Conservation (phyloP, 2,888 invertebrate genomes). For the Orthosia gothica region DNA sequence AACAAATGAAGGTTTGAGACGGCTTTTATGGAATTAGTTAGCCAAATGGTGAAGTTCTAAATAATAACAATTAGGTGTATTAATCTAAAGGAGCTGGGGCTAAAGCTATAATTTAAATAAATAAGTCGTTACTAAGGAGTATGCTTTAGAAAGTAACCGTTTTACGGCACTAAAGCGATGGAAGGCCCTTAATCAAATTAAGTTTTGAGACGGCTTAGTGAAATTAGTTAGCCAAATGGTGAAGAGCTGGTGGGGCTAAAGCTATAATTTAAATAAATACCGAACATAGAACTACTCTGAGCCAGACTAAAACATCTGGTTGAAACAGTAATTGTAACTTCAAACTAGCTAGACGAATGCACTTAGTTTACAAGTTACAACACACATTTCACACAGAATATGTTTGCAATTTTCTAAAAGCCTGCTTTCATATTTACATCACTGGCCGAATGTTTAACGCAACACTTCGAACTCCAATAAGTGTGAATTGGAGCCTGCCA, state of each 20-base stretch:
- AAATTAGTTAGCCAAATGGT: neutral
- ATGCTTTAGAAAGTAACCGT: too few relatives aligned
- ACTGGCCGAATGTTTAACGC: slow-evolving; percentile 53
- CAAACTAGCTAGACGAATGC: slow-evolving; percentile 39
- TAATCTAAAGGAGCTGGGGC: too few relatives aligned
- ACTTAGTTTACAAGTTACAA: slow-evolving; percentile 43
- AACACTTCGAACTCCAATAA: slow-evolving; percentile 48
- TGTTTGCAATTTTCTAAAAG: slow-evolving; percentile 55
- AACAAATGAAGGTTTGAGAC: neutral
- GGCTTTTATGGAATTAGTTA: neutral
- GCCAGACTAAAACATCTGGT: slow-evolving; percentile 17
- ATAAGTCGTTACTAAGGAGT: too few relatives aligned
- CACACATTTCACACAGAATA: slow-evolving; percentile 34
- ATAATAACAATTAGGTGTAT: too few relatives aligned
- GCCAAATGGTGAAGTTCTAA: neutral
- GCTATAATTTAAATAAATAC: neutral
- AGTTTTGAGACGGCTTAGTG: neutral
- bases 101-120: slow-evolving; percentile 3
- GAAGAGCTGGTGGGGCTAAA: neutral
- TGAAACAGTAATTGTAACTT: slow-evolving; percentile 23
- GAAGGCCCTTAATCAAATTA: neutral
- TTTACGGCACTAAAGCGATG: too few relatives aligned
- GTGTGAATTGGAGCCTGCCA: slow-evolving; percentile 64
- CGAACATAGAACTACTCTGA: slow-evolving; percentile 1
- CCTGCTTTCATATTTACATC: slow-evolving; percentile 58